Evolutionary conservation across 2,113 vertebrate genomes (phyloP).

Genomic region (Hemibagrus wyckioides): DNA sequence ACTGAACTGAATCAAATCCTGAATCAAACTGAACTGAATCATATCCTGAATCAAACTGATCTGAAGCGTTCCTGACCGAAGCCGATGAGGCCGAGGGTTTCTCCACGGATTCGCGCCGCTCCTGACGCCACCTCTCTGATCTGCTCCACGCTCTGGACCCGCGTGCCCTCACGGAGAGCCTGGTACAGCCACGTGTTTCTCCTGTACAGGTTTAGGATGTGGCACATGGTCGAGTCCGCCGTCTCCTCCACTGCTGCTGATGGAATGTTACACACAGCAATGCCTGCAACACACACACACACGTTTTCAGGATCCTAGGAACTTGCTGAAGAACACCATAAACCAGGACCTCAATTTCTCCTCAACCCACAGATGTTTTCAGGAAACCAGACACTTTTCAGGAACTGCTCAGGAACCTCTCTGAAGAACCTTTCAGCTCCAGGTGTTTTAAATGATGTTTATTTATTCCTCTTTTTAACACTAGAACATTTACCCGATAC

Average conservation of each 20-base stretch:
- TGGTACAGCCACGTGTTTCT: slow-evolving; percentile 99
- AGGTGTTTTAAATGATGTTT: no score
- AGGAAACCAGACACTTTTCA: neutral
- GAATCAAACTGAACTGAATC: no score
- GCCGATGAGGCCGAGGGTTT: slow-evolving; percentile 95
- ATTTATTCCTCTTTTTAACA: neutral
- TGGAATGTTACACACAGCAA: slow-evolving; percentile 96
- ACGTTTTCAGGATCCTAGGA: neutral
- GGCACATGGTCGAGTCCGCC: slow-evolving; percentile 92
- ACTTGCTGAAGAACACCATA: neutral
- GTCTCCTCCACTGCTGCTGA: slow-evolving; percentile 96
- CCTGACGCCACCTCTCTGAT: slow-evolving; percentile 94
- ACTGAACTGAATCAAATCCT: no score
- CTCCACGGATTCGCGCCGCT: slow-evolving; percentile 89
- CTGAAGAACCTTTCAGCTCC: neutral
- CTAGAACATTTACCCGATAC: neutral
- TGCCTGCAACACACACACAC: slow-evolving; percentile 72
- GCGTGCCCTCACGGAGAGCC: slow-evolving; percentile 92
- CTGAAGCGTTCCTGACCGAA: slow-evolving; percentile 83
- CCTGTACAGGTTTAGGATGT: slow-evolving; percentile 95
- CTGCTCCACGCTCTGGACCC: slow-evolving; percentile 96
- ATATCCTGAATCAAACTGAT: no score
- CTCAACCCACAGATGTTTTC: neutral
- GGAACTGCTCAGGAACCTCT: neutral
- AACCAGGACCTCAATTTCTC: neutral